These are phyloP conservation scores for Mus spicilegus DNA, from an alignment of 2,113 vertebrate genomes.

Conservation along the genomic window DNA sequence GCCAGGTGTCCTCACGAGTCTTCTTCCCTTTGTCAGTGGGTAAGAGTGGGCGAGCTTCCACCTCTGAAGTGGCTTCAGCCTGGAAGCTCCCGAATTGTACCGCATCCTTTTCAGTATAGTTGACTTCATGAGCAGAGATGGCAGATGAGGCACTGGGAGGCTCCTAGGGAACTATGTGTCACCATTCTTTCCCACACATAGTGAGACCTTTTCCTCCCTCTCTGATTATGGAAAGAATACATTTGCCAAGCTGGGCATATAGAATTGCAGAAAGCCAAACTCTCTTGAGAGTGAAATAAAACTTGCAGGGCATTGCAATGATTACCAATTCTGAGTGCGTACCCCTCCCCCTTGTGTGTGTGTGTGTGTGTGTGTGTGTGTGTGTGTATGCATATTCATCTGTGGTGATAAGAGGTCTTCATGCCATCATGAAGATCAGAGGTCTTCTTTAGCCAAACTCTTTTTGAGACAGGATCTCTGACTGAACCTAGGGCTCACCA, in stretches of 20 bases:
- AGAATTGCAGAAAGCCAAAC: background rate
- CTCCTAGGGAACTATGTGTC: accelerated
- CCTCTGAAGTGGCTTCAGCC: background rate
- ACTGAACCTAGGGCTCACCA: background rate
- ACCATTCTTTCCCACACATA: background rate
- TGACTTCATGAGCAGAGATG: background rate
- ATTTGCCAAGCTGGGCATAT: background rate
- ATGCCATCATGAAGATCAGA: background rate
- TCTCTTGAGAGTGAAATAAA: background rate
- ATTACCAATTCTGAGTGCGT: background rate
- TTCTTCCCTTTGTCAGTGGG: background rate
- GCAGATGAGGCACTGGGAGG: background rate
- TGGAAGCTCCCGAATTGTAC: background rate
- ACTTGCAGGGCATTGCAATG: background rate
- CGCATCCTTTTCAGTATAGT: background rate
- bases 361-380: background rate
- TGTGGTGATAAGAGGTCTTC: background rate
- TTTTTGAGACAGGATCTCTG: background rate
- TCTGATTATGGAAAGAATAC: background rate
- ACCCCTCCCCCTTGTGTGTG: accelerated
- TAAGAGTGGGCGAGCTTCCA: accelerated
- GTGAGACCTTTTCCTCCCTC: background rate
- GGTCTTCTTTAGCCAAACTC: background rate
- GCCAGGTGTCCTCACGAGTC: background rate
- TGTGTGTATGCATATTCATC: no score